Percentiles rank a stretch among this genome's conserved stretches.
phyloP scores from a whole-genome alignment of 2,797 vertebrate species.

The Hozukius guyotensis region DNA sequence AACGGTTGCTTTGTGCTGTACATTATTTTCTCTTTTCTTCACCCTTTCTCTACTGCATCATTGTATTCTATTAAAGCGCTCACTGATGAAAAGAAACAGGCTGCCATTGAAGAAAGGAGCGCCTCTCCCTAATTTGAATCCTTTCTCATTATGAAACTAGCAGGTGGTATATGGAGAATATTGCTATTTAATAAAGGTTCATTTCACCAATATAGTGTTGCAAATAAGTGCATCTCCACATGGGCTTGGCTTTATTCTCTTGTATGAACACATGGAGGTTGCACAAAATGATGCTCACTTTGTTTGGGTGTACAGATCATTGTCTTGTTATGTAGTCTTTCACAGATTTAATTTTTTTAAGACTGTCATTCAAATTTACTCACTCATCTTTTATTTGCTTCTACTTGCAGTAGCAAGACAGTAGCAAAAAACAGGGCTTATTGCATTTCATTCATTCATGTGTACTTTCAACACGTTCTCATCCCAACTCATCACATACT shows the following conservation, averaged over 20 bases:
- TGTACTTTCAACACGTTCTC: no score
- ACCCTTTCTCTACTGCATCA: slow-evolving; percentile 33
- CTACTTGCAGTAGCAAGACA: neutral
- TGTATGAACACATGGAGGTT: slow-evolving; percentile 22
- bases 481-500: no score
- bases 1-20: slow-evolving; percentile 37
- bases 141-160: slow-evolving; percentile 70
- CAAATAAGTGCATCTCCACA: slow-evolving; percentile 56
- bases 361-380: neutral
- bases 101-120: slow-evolving; percentile 54
- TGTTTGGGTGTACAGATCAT: neutral
- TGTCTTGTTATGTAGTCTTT: slow-evolving; percentile 10
- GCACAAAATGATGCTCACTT: slow-evolving; percentile 9
- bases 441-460: neutral
- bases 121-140: slow-evolving; percentile 70
- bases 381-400: neutral
- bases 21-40: slow-evolving; percentile 34
- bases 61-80: slow-evolving; percentile 60
- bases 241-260: slow-evolving; percentile 44
- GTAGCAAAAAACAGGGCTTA: neutral
- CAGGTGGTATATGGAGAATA: slow-evolving; percentile 77
- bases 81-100: slow-evolving; percentile 62
- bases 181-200: slow-evolving; percentile 75
- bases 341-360: neutral
- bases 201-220: slow-evolving; percentile 67